Conservation (phyloP, 2,888 invertebrate genomes). For the Allygus modestus region DNA sequence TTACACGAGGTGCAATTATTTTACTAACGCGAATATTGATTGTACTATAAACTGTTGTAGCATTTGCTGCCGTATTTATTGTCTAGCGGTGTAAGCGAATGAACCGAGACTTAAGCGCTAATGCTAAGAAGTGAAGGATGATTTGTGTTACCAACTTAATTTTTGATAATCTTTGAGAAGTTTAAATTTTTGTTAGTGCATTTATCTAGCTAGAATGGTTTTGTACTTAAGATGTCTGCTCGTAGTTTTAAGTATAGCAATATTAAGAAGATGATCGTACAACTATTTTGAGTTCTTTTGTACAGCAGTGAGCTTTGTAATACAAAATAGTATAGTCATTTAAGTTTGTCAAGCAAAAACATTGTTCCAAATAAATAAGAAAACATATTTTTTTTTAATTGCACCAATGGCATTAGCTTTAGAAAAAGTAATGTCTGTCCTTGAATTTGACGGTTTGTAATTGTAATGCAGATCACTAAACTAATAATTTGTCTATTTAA, state of each 20-base stretch:
- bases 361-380: too few relatives aligned
- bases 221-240: constrained; percentile 22
- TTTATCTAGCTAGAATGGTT: constrained; percentile 22
- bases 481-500: too few relatives aligned
- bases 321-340: too few relatives aligned
- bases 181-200: neutral
- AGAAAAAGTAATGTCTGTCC: too few relatives aligned
- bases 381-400: too few relatives aligned
- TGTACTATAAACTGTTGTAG: neutral
- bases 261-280: too few relatives aligned
- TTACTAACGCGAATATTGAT: neutral
- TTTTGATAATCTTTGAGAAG: neutral
- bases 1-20: constrained; percentile 47
- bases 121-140: neutral
- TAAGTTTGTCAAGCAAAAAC: too few relatives aligned
- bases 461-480: too few relatives aligned
- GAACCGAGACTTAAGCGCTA: neutral
- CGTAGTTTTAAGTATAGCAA: neutral
- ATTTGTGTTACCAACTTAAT: neutral
- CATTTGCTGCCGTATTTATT: neutral
- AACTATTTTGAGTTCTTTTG: too few relatives aligned
- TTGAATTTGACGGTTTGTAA: too few relatives aligned
- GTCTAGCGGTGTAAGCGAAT: neutral
- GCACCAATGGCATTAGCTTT: too few relatives aligned
- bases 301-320: too few relatives aligned